phyloP scores from a whole-genome alignment of 64 coral and sea anemone species.

The Trachythela sp. region DNA sequence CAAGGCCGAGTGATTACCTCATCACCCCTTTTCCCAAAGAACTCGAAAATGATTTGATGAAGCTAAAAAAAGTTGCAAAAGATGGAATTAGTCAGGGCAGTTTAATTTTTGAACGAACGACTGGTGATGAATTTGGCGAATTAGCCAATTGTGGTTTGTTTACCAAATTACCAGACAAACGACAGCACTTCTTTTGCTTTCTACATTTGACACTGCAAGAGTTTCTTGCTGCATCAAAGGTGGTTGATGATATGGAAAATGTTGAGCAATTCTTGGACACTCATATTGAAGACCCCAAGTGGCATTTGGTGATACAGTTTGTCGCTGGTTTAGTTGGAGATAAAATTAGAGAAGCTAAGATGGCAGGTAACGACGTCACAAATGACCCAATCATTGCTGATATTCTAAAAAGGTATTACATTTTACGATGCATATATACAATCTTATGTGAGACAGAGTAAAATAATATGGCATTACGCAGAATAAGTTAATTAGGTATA shows the following conservation, averaged over 20 bases:
- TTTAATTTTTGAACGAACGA: slow-evolving; percentile 22
- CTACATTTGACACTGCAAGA: slow-evolving; percentile 71
- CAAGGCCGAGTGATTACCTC: neutral
- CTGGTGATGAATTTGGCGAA: neutral
- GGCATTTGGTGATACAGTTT: slow-evolving; percentile 56
- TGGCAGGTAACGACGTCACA: too few relatives aligned
- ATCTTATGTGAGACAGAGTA: too few relatives aligned
- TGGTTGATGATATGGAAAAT: slow-evolving; percentile 22
- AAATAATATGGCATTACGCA: too few relatives aligned
- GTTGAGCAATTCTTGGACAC: neutral
- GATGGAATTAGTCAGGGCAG: slow-evolving; percentile 26
- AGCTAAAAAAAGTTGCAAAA: slow-evolving; percentile 35
- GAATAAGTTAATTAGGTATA: too few relatives aligned
- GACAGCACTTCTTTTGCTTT: slow-evolving; percentile 42
- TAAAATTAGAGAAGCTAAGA: neutral
- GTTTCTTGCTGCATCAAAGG: slow-evolving; percentile 47
- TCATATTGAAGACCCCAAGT: slow-evolving; percentile 27
- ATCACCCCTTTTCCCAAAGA: neutral
- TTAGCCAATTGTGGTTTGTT: slow-evolving; percentile 49
- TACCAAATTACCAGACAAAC: slow-evolving; percentile 34
- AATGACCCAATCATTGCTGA: too few relatives aligned
- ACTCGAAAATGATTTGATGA: neutral
- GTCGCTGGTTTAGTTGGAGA: slow-evolving; percentile 36
- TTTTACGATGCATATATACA: too few relatives aligned
- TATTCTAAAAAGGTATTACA: too few relatives aligned